phyloP scores from a whole-genome alignment of 2,113 vertebrate genomes.

The Ailuropoda melanoleuca region DNA sequence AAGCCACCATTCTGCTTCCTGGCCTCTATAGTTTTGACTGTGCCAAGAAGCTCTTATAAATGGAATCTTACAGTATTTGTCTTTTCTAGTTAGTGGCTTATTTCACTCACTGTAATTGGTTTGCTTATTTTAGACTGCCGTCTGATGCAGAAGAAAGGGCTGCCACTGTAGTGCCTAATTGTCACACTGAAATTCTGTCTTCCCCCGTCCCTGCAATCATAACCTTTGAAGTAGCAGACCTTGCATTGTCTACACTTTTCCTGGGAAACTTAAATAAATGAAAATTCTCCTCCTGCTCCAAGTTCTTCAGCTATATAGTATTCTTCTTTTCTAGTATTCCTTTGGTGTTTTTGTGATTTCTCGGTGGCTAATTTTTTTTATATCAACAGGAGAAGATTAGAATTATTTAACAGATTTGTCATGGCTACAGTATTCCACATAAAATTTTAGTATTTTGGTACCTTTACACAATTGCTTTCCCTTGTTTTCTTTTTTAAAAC shows the following conservation, averaged over 20 bases:
- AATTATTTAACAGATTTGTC: conserved; percentile 11
- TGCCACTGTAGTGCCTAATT: background rate
- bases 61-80: background rate
- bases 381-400: background rate
- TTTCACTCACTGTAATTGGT: background rate
- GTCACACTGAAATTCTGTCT: background rate
- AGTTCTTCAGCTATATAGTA: background rate
- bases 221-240: background rate
- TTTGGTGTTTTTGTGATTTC: background rate
- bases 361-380: background rate
- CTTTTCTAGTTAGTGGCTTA: background rate
- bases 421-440: background rate
- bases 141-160: background rate
- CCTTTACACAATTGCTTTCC: background rate
- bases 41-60: background rate
- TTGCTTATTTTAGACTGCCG: background rate
- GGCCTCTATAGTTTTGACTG: background rate
- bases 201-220: background rate
- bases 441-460: background rate
- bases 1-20: background rate
- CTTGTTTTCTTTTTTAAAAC: background rate
- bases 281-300: background rate
- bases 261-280: background rate
- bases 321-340: background rate
- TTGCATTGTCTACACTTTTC: background rate